Conservation (phyloP, 2,797 vertebrate genomes). For the Clarias laeviceps region DNA sequence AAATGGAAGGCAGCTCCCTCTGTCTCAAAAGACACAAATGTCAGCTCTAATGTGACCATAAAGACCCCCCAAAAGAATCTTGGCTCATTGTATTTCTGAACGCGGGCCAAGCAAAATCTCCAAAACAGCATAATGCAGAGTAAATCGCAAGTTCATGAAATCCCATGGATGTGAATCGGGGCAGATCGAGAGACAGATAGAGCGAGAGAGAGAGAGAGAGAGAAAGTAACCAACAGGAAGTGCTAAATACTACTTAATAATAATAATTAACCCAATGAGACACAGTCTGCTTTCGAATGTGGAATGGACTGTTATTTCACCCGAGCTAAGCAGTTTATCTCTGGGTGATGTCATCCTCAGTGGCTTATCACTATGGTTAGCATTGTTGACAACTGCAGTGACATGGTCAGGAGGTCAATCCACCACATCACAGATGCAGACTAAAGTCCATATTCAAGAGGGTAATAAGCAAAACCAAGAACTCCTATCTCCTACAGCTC, state of each 20-base stretch:
- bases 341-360: slow-evolving; percentile 23
- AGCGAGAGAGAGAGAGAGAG: neutral
- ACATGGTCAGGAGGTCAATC: slow-evolving; percentile 7
- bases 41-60: slow-evolving; percentile 56
- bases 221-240: slow-evolving; percentile 20
- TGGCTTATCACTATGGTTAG: slow-evolving; percentile 35
- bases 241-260: slow-evolving; percentile 8
- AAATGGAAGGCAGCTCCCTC: slow-evolving; percentile 16
- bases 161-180: neutral
- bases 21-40: slow-evolving; percentile 45
- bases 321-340: slow-evolving; percentile 10
- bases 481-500: neutral
- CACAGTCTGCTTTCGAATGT: slow-evolving; percentile 2
- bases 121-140: neutral
- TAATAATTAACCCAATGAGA: slow-evolving; percentile 17
- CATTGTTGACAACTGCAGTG: slow-evolving; percentile 17
- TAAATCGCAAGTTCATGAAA: neutral
- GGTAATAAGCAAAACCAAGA: neutral
- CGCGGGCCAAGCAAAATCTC: slow-evolving; percentile 8
- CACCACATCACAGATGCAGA: slow-evolving; percentile 21
- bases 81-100: neutral
- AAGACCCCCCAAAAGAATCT: slow-evolving; percentile 52
- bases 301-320: slow-evolving; percentile 5
- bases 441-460: neutral
- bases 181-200: neutral